Evolutionary conservation across 53 echinoderm and acorn worm species (phyloP), one percentile per base, ranked within the genome.

Genomic region (Hippasteria phrygiana): DNA sequence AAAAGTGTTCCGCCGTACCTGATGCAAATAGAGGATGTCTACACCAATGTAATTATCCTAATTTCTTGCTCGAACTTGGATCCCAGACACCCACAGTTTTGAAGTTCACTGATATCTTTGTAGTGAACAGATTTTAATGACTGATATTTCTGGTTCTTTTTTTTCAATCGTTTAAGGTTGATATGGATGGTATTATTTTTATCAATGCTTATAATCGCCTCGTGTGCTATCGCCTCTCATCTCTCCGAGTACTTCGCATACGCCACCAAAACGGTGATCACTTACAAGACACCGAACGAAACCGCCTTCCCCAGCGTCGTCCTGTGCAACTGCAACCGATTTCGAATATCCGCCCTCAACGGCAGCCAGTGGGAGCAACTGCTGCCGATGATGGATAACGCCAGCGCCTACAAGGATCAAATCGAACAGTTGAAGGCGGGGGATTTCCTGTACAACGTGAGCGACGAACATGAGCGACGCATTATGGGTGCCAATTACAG

Each of bases 241-340:
- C 3, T 36, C 8, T 0, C 1, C 5, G 55, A 55, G 20, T 78
- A 78, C 39, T 33, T 78, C 18, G 27, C 13, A 0, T 78, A 78
- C 40, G 0, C 55, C 32, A 78, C 78, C 20, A 78, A 40, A n/a
- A 78, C 56, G 33, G 59, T 47, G 55, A 36, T 78, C 14, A 36
- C 36, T 18, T 39, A 55, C 37, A 78, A n/a, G 55, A 46, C 78
- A 54, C 59, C 78, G 0, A 13, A 3, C 36, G 17, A 55, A 32
- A 55, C 56, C 9, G 36, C 16, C 36, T 78, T 78, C 56, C 78
- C 78, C 10, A 78, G 37, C 20, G 55, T 78, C 10, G 36, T 24
- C 55, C 7, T 78, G n/a, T 78, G 78, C 78, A 78, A 78, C 40
- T 78, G 78, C 38, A 36, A 76, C 29, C 5, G 12, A 20, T 24